Evolutionary conservation across 2,113 vertebrate genomes (phyloP).

Genomic region (Tachycineta bicolor): DNA sequence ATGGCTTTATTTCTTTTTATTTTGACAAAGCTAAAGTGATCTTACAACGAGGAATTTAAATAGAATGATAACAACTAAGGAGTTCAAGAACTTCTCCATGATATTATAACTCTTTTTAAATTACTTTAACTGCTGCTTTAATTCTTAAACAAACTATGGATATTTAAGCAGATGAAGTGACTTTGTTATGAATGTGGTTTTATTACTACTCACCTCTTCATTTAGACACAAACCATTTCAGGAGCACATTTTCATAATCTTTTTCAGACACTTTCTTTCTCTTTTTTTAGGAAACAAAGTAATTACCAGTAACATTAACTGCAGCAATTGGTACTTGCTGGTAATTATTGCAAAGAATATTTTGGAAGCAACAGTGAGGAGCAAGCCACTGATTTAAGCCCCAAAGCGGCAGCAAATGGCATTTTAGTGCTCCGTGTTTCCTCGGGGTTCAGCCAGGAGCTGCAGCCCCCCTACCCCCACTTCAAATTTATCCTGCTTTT

Average conservation of each 20-base stretch:
- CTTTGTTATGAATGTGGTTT: not conserved
- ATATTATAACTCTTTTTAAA: not conserved
- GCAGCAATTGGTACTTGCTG: not conserved
- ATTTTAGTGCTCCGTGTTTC: not conserved
- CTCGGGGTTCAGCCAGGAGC: not conserved
- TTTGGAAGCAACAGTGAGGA: not conserved
- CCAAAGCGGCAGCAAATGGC: not conserved
- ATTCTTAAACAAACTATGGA: not conserved
- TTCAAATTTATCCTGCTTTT: not conserved
- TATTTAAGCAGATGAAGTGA: not conserved
- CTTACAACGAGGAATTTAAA: not conserved
- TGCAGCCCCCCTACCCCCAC: not conserved
- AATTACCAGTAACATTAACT: not conserved
- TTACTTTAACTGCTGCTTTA: not conserved
- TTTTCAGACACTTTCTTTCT: not conserved
- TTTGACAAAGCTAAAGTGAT: not conserved
- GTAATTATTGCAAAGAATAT: not conserved
- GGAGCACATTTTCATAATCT: not conserved
- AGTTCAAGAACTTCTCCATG: not conserved
- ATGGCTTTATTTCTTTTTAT: not conserved
- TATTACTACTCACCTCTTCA: not conserved
- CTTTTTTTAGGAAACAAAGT: not conserved
- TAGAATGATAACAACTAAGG: not conserved
- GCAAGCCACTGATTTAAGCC: not conserved
- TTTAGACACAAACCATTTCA: not conserved